A percentile compares a stretch with the other conserved stretches of the same genome.
phyloP scores from a whole-genome alignment of 2,113 vertebrate genomes.

The Nothocercus nigrocapillus region DNA sequence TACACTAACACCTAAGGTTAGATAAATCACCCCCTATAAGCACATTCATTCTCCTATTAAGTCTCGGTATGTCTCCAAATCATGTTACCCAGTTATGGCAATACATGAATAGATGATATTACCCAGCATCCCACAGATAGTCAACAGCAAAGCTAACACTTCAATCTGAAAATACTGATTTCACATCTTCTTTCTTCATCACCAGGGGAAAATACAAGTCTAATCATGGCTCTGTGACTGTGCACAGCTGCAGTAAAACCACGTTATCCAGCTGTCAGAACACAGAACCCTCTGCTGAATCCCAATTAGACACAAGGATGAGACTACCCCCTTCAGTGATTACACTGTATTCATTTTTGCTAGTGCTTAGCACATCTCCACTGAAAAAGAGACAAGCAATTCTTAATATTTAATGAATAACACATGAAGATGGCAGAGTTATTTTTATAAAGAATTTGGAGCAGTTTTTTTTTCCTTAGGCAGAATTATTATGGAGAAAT shows the following conservation, averaged over 20 bases:
- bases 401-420: slow-evolving; percentile 27
- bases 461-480: slow-evolving; percentile 5
- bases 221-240: not conserved
- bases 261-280: not conserved
- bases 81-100: slow-evolving; percentile 8
- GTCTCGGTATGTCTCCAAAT: not conserved
- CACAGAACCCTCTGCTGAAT: not conserved
- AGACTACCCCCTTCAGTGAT: not conserved
- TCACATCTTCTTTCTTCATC: slow-evolving; percentile 1
- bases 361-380: not conserved
- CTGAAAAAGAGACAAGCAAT: not conserved
- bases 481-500: slow-evolving; percentile 3
- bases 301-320: not conserved
- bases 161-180: slow-evolving; percentile 3
- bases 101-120: not conserved
- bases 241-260: slow-evolving; percentile 10
- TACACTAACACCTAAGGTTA: not conserved
- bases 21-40: not conserved
- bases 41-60: not conserved
- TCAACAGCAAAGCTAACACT: slow-evolving; percentile 2
- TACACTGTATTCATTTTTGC: slow-evolving; percentile 8
- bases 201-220: not conserved
- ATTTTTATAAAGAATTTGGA: slow-evolving; percentile 1
- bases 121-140: not conserved
- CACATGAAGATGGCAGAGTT: not conserved